Evolutionary conservation across 92 coral and sea anemone species (phyloP).

Genomic region (Umimayanthus chanpuru): DNA sequence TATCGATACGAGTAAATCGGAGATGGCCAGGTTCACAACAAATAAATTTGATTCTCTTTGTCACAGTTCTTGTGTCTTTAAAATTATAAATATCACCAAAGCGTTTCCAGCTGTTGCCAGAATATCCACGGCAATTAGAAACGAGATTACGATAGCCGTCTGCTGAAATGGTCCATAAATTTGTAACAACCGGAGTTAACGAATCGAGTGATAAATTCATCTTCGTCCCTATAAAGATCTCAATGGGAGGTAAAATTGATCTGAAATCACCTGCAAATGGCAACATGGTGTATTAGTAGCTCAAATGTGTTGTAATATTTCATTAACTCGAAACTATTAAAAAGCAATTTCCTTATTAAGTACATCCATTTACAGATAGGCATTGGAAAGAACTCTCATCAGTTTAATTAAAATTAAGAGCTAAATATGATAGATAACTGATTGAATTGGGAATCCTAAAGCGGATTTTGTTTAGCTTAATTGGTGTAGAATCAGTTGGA

Average conservation of each 20-base stretch:
- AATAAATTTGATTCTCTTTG: constrained; percentile 53
- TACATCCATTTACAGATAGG: too few species aligned
- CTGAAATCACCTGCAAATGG: background rate
- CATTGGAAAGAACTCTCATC: too few species aligned
- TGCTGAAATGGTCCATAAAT: background rate
- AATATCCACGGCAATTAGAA: background rate
- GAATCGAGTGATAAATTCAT: background rate
- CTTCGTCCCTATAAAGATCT: background rate
- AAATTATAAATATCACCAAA: constrained; percentile 51
- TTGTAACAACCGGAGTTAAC: background rate
- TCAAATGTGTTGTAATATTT: too few species aligned
- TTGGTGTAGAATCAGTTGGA: background rate
- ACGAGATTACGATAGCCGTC: background rate
- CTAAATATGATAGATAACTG: too few species aligned
- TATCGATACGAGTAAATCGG: constrained; percentile 57
- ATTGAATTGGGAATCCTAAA: too few species aligned
- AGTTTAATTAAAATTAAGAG: too few species aligned
- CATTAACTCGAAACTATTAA: too few species aligned
- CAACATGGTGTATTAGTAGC: background rate
- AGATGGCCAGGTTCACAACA: constrained; percentile 54
- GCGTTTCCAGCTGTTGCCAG: constrained; percentile 24
- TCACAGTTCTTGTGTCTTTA: constrained; percentile 46
- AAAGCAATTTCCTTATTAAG: too few species aligned
- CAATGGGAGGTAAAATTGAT: background rate
- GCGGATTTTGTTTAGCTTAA: too few species aligned